Evolutionary conservation across 2,888 invertebrate genomes (phyloP), one percentile per base, ranked within the genome.

Genomic region (Rhagonycha fulva): DNA sequence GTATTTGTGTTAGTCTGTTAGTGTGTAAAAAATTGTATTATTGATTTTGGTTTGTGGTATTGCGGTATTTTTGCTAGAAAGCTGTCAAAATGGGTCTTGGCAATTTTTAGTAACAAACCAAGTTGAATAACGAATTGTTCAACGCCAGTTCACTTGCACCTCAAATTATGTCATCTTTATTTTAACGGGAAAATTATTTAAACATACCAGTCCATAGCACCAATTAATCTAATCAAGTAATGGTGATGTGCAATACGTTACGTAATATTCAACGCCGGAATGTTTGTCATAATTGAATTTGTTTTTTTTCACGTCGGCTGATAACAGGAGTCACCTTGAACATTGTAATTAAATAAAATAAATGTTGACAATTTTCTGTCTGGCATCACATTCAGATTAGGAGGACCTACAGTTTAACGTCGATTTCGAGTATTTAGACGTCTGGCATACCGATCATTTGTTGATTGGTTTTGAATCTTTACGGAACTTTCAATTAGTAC

Each of bases 101-200:
- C 47, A 47, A 47, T n/a, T 47, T 47, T 47, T 47, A 47, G 47
- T 47, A 2, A 47, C n/a, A n/a, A n/a, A 47, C n/a, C 47, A n/a
- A 71, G 60, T 71, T 9, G 14, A 32, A 9, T 14, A n/a, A 23
- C 32, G 63, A 62, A 26, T 70, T 75, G 78, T 14, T 12, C 70
- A n/a, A 47, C 60, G 70, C 23, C 47, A 71, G 75, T 78, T 76
- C 73, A 73, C 62, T 78, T 76, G 76, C 76, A 70, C 73, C 70
- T 69, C 73, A 30, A 47, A 78, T 78, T 78, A 76, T 78, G 78
- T 78, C 78, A 78, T 78, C 78, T n/a, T 69, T 73, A 73, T 68
- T 68, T 47, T 47, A 47, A 47, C 47, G 47, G 47, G 47, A 47
- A 47, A 47, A 47, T 47, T 47, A 47, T 47, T 47, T 47, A n/a